Evolutionary conservation across 2,113 vertebrate genomes (phyloP).

Genomic region (Charadrius vociferus): DNA sequence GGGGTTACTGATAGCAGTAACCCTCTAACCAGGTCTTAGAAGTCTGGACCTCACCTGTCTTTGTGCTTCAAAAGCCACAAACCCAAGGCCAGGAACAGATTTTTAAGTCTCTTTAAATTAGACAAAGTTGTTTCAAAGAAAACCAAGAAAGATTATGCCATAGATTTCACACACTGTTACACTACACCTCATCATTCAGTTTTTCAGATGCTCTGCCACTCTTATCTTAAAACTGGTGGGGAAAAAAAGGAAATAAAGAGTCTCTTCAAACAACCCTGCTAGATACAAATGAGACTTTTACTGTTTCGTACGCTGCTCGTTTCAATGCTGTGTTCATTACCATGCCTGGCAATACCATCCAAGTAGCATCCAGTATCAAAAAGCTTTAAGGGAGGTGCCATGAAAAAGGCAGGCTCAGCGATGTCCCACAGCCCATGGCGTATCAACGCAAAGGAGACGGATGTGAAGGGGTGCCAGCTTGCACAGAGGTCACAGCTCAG

Average conservation of each 20-base stretch:
- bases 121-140: not conserved
- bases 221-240: not conserved
- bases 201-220: not conserved
- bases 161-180: not conserved
- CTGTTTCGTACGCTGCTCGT: not conserved
- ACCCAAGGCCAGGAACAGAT: not conserved
- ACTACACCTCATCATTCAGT: not conserved
- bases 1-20: not conserved
- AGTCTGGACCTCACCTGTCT: not conserved
- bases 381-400: not conserved
- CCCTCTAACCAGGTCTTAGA: not conserved
- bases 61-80: not conserved
- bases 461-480: not conserved
- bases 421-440: not conserved
- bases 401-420: not conserved
- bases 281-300: not conserved
- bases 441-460: accelerated
- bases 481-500: not conserved
- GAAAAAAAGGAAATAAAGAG: accelerated
- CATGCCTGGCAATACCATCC: not conserved
- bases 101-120: not conserved
- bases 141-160: not conserved
- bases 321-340: not conserved
- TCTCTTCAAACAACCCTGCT: not conserved
- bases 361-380: not conserved